A percentile compares a stretch with the other conserved stretches of the same genome.
Conservation (phyloP, 2,113 vertebrate genomes). For the Zosterops borbonicus region DNA sequence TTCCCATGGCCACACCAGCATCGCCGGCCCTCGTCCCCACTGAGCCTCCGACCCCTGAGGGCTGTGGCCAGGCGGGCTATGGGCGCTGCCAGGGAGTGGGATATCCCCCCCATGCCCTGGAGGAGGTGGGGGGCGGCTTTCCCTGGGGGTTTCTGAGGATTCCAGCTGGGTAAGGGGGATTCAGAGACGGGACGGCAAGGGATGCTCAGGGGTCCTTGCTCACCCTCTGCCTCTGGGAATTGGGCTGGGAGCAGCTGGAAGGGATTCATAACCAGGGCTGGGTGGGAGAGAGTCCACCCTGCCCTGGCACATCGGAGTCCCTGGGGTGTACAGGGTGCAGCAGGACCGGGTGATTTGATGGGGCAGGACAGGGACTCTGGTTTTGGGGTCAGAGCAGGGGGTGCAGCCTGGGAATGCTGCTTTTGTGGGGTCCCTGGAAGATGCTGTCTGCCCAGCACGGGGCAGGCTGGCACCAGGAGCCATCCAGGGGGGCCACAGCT, state of each 20-base stretch:
- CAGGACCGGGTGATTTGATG: background rate
- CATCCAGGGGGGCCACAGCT: background rate
- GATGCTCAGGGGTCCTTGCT: background rate
- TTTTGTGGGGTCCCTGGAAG: background rate
- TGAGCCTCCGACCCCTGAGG: rapidly evolving
- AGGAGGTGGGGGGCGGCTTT: background rate
- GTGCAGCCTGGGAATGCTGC: background rate
- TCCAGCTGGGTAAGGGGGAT: background rate
- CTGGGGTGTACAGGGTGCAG: background rate
- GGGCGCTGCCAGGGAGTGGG: background rate
- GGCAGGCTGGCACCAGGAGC: background rate
- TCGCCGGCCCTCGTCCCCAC: background rate
- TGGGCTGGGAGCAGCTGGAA: background rate
- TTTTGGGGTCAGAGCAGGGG: background rate
- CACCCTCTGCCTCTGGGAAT: no score
- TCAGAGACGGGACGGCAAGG: no score
- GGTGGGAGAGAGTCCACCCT: background rate
- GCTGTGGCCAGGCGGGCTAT: rapidly evolving
- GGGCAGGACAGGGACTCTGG: background rate
- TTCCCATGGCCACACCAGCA: background rate
- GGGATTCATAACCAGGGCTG: no score
- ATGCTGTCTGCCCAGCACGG: rapidly evolving
- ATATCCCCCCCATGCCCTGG: rapidly evolving
- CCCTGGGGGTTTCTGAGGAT: background rate
- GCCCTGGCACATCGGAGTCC: rapidly evolving